Percentiles rank a stretch among this genome's conserved stretches.
Conservation (phyloP, 1,140 invertebrate genomes). For the Drosophila trapezifrons region DNA sequence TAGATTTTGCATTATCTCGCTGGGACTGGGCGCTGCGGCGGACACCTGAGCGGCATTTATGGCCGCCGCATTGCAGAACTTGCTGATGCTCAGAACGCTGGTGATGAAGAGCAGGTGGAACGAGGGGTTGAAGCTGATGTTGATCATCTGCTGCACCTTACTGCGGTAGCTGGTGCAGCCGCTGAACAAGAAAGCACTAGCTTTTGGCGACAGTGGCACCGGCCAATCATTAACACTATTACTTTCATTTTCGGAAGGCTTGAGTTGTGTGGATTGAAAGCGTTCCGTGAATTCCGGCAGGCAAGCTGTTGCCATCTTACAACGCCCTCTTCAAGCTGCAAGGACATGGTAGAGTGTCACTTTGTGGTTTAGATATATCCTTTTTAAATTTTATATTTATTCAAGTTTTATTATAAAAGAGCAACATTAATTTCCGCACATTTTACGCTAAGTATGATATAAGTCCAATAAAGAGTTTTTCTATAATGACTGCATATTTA, state of each 20-base stretch:
- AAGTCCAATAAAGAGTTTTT: not conserved
- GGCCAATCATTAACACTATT: constrained; percentile 11
- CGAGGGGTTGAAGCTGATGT: constrained; percentile 77
- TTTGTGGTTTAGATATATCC: not conserved
- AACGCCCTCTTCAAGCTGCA: constrained; percentile 17
- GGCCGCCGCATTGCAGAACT: constrained; percentile 73
- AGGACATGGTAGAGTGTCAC: constrained; percentile 20
- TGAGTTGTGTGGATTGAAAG: constrained; percentile 17
- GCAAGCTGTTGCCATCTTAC: constrained; percentile 51
- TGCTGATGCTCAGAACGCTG: constrained; percentile 74
- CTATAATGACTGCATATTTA: no score
- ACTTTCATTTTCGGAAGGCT: constrained; percentile 11
- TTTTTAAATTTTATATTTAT: no score
- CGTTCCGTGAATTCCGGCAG: constrained; percentile 14
- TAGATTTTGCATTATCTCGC: constrained; percentile 65
- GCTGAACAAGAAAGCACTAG: constrained; percentile 62
- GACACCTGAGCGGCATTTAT: constrained; percentile 66
- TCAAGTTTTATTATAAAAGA: not conserved
- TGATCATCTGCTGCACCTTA: constrained; percentile 77
- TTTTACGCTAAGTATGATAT: not conserved
- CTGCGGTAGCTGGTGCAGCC: constrained; percentile 73
- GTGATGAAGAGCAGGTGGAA: constrained; percentile 75
- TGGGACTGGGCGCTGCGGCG: constrained; percentile 58
- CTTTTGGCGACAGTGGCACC: constrained; percentile 27
- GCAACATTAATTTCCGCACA: not conserved